Evolutionary conservation across 2,888 invertebrate genomes (phyloP), one percentile per base, ranked within the genome.

Genomic region (Drosophila peninsularis): DNA sequence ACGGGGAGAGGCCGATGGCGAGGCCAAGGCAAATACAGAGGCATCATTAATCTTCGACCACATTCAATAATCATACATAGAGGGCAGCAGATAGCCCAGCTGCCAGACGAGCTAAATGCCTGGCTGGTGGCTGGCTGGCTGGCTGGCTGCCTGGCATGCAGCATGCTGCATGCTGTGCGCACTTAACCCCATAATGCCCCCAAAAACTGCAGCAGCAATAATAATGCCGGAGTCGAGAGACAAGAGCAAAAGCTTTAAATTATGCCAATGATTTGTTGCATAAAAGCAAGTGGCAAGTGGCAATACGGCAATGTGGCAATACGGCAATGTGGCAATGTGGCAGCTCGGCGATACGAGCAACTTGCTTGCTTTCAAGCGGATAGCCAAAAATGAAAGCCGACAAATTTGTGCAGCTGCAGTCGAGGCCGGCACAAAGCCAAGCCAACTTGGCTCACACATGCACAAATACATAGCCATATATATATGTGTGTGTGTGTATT

Each of bases 41-140:
- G 73, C 71, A 78, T 79, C 87, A 89, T 89, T 90, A 89, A 90
- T 90, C 89, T 90, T 87, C 85, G 78, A 89, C 88, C 90, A 71
- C 90, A 88, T 84, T 89, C 89, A 90, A 88, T 90, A 88, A 88
- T 88, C 89, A 87, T 82, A 72, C 75, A 80, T 77, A 56, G 78
- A 52, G 62, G 32, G 30, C 17, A 65, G 63, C 60, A 77, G 73
- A 72, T 77, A 75, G 69, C 17, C 45, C 37, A 61, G 77, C 70
- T 56, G 50, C 62, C 78, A 80, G 65, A 69, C 74, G 37, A 60
- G 62, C 67, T 65, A 61, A 58, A 67, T 71, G 45, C 49, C 56
- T 47, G 30, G 19, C 27, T 30, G 44, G 13, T 42, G 36, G 41
- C 52, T 52, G 34, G 39, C 24, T 52, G 69, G 30, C 47, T 54